A percentile compares a stretch with the other conserved stretches of the same genome.
These are phyloP conservation scores for Chrysolina oricalcia DNA, from an alignment of 2,888 invertebrate genomes.

Conservation along the genomic window DNA sequence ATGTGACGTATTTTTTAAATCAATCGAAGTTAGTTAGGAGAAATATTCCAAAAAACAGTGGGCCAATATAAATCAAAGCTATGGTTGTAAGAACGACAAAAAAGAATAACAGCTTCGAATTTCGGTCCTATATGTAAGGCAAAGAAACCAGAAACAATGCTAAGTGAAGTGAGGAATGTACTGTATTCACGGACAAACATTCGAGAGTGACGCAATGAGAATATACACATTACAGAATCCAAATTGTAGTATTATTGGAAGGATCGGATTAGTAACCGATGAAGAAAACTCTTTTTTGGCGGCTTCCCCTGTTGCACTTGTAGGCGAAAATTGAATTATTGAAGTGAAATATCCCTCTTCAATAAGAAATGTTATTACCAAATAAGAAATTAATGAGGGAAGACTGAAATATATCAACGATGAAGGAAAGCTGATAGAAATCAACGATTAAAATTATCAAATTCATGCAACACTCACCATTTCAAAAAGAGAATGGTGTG, in stretches of 20 bases:
- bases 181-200: not conserved
- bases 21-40: not conserved
- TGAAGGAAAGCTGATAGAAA: not conserved
- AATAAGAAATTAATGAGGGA: not conserved
- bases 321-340: not conserved
- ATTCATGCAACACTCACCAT: not conserved
- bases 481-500: conserved; percentile 6
- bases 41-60: not conserved
- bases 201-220: not conserved
- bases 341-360: not conserved
- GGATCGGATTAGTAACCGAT: not conserved
- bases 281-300: not conserved
- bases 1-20: not conserved
- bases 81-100: not conserved
- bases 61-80: not conserved
- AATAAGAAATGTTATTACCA: not conserved
- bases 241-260: not conserved
- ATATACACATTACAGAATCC: not conserved
- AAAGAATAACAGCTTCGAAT: not conserved
- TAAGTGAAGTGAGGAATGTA: not conserved
- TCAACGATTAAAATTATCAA: conserved; percentile 1
- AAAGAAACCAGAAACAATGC: not conserved
- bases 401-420: conserved; percentile 8
- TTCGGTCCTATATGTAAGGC: not conserved
- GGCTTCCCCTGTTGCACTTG: not conserved